Evolutionary conservation across 2,797 vertebrate species (phyloP), one percentile per base, ranked within the genome.

Genomic region (Sebastes miniatus): DNA sequence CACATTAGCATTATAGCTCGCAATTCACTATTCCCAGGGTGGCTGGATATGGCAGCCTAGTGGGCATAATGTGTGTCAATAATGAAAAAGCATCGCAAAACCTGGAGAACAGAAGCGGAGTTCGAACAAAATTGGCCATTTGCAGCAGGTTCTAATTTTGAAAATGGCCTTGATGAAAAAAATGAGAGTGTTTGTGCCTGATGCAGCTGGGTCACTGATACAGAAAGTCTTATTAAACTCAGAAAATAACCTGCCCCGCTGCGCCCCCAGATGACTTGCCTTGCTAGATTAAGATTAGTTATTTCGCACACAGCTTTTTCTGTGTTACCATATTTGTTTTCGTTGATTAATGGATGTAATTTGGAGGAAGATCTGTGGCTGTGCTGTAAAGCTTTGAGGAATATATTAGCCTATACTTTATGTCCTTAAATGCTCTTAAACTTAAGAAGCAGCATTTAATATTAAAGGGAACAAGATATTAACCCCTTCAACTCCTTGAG

Each of bases 81-180:
- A 91, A 90, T 89, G 84, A 90, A 91, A 90, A 84, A 78, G 71
- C 66, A 83, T 79, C 13, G 79, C 64, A 87, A 89, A 88, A 67
- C 69, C 79, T 61, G 6, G 39, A 80, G 81, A 85, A 84, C 86
- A 84, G 76, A 72, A 81, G 74, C 22, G 5, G 75, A 86, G 88
- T 85, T 88, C 34, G 24, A 39, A 76, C 77, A 63, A 85, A 87
- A 88, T 80, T 80, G 87, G 27, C 90, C 82, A 85, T 90, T 89
- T 89, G 84, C 69, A 85, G 84, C 58, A 63, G 73, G 77, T 85
- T 89, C 82, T 87, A 79, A 90, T 90, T 89, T 90, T 78, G 74
- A 73, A 85, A 89, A 88, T 79, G 83, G 79, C 74, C 72, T 84
- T 81, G 34, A 87, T 83, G 79, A 31, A 61, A 77, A 77, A 77